Evolutionary conservation across 1,140 invertebrate species (phyloP).

Genomic region (Drosophila watanabei): DNA sequence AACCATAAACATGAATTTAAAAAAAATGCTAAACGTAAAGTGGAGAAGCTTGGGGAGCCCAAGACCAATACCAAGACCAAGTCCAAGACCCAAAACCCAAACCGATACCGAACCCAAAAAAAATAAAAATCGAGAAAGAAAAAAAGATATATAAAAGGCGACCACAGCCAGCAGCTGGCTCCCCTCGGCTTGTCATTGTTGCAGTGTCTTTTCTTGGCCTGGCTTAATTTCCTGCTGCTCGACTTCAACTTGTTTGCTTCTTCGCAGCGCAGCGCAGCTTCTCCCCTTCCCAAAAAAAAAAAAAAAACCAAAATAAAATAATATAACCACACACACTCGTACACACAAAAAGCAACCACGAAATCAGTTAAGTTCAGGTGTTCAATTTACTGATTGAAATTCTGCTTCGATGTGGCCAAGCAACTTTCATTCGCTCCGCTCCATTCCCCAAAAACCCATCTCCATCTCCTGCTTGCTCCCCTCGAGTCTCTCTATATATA

Average conservation of each 20-base stretch:
- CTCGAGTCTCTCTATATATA: not conserved
- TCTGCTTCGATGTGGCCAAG: conserved; percentile 73
- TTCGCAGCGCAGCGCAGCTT: conserved; percentile 29
- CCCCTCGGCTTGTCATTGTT: conserved; percentile 52
- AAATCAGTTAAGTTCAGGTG: conserved; percentile 83
- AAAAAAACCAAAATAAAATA: conserved; percentile 32
- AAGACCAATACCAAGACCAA: not conserved
- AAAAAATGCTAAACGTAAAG: conserved; percentile 51
- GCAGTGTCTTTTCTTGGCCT: conserved; percentile 49
- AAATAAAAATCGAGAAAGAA: not conserved
- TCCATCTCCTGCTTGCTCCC: conserved; percentile 5
- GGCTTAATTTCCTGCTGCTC: conserved; percentile 78
- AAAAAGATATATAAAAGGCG: conserved; percentile 11
- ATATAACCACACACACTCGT: conserved; percentile 32
- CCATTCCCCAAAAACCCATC: conserved; percentile 30
- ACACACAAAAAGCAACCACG: conserved; percentile 60
- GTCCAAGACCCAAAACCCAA: conserved; percentile 4
- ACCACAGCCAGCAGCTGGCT: conserved; percentile 40
- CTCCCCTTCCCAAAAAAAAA: conserved; percentile 55
- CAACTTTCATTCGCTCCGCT: conserved; percentile 67
- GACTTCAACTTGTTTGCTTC: conserved; percentile 45
- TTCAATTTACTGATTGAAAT: conserved; percentile 84
- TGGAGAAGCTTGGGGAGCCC: conserved; percentile 38
- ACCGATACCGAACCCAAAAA: conserved; percentile 10
- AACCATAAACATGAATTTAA: conserved; percentile 64